Evolutionary conservation across 2,113 vertebrate genomes (phyloP), one percentile per base, ranked within the genome.

Genomic region (Neolamprologus variostigma): DNA sequence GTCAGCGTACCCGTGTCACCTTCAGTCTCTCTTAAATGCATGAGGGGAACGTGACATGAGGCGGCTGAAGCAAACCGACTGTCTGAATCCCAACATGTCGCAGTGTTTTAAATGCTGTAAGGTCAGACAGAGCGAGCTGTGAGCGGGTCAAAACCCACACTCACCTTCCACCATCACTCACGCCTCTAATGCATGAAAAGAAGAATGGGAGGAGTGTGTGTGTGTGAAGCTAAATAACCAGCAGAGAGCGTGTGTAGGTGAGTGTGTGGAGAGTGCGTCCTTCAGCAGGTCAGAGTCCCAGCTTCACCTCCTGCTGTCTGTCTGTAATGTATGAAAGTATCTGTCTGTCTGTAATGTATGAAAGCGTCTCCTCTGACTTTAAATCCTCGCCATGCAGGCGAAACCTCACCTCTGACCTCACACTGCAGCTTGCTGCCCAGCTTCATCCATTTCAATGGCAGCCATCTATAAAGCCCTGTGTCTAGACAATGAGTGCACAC

Each of bases 371-470:
- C 33, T 89, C 90, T 86, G 86, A 87, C 87, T 89, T 87, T 84
- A 88, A 89, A 94, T 91, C 81, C 59, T 66, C 57, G 8, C n/a
- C 57, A 33, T 80, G 88, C 68, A 23, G 78, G 78, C 33, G 53
- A 71, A 84, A 79, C 28, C 35, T 87, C 26, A 92, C 90, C 92
- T 94, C 80, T 90, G 87, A 94, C 93, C 87, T 40, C 90, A 28
- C 61, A 2, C 87, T 37, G 83, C 66, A 73, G 57, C 83, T 85
- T n/a, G 11, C 82, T 35, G 68, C 68, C 86, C 59, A 85, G 89
- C 87, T 89, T 92, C 90, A 93, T 93, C 53, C 92, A 94, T 92
- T 91, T 94, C 90, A 93, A 92, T 88, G 81, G 83, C 81, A 33
- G 82, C 84, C n/a, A 33, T 55, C 79, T 82, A 51, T 83, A 84